Conservation (phyloP, 1,140 invertebrate species). For the Drosophila nasuta region DNA sequence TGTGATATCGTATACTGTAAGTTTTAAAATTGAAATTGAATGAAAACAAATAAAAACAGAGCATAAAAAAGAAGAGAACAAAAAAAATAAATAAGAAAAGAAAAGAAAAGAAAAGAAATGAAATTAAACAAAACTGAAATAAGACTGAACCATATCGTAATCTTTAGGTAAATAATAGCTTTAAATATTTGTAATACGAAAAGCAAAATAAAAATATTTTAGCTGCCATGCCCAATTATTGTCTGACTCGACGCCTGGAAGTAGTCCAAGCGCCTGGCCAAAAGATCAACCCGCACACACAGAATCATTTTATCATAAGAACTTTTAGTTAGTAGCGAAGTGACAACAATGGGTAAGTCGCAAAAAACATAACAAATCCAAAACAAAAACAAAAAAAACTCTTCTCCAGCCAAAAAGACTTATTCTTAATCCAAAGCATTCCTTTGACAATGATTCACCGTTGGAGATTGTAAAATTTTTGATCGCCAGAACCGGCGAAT, state of each 20-base stretch:
- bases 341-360: slow-evolving; percentile 75
- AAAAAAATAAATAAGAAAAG: slow-evolving; percentile 35
- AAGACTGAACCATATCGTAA: slow-evolving; percentile 64
- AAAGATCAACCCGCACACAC: slow-evolving; percentile 38
- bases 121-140: slow-evolving; percentile 27
- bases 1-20: slow-evolving; percentile 62
- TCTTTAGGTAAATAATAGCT: slow-evolving; percentile 68
- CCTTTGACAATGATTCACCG: slow-evolving; percentile 17
- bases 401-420: slow-evolving; percentile 18
- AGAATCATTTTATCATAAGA: slow-evolving; percentile 56
- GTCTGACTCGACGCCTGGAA: slow-evolving; percentile 67
- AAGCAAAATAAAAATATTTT: slow-evolving; percentile 66
- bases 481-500: neutral
- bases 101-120: slow-evolving; percentile 28
- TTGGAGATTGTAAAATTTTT: slow-evolving; percentile 68
- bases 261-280: slow-evolving; percentile 61
- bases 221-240: slow-evolving; percentile 69
- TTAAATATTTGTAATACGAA: slow-evolving; percentile 73
- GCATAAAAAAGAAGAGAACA: slow-evolving; percentile 49
- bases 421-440: slow-evolving; percentile 12
- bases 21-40: slow-evolving; percentile 55
- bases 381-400: slow-evolving; percentile 38
- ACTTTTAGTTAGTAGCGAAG: slow-evolving; percentile 74
- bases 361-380: slow-evolving; percentile 45
- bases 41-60: slow-evolving; percentile 52